phyloP scores from a whole-genome alignment of 2,113 vertebrate species.

The Glareola pratincola region DNA sequence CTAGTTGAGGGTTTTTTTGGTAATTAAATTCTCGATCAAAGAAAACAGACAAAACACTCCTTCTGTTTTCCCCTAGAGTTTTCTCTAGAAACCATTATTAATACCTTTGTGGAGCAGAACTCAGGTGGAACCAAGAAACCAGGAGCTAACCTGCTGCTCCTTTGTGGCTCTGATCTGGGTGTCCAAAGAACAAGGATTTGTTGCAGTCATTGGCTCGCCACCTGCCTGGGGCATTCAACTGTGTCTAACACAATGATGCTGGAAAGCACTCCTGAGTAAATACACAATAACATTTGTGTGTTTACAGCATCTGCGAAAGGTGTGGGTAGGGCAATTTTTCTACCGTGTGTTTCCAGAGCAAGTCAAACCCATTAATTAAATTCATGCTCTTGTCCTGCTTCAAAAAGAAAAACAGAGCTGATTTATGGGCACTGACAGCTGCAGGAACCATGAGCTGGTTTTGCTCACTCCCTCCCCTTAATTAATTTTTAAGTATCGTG shows the following conservation, averaged over 20 bases:
- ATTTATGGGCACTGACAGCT: constrained; percentile 26
- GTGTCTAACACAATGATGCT: not conserved
- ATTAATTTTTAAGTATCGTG: constrained; percentile 15
- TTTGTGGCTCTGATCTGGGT: not conserved
- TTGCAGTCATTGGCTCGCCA: not conserved
- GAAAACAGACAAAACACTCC: not conserved
- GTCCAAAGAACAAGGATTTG: constrained; percentile 13
- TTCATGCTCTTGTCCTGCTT: constrained; percentile 10
- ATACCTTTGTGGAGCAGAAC: constrained; percentile 11
- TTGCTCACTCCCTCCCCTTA: not conserved
- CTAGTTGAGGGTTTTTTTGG: not conserved
- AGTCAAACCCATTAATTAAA: constrained; percentile 51
- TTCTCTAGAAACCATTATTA: not conserved
- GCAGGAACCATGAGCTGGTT: not conserved
- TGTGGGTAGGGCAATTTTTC: not conserved
- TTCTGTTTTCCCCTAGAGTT: not conserved
- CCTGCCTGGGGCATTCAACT: constrained; percentile 18
- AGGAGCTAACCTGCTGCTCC: not conserved
- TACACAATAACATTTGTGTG: not conserved
- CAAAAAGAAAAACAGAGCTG: not conserved
- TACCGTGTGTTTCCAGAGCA: constrained; percentile 17
- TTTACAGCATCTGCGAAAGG: constrained; percentile 28
- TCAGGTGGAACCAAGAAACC: not conserved
- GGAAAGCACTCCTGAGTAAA: not conserved
- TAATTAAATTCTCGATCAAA: not conserved